Evolutionary conservation across 2,113 vertebrate species (phyloP).

Genomic region (Rynchops niger): DNA sequence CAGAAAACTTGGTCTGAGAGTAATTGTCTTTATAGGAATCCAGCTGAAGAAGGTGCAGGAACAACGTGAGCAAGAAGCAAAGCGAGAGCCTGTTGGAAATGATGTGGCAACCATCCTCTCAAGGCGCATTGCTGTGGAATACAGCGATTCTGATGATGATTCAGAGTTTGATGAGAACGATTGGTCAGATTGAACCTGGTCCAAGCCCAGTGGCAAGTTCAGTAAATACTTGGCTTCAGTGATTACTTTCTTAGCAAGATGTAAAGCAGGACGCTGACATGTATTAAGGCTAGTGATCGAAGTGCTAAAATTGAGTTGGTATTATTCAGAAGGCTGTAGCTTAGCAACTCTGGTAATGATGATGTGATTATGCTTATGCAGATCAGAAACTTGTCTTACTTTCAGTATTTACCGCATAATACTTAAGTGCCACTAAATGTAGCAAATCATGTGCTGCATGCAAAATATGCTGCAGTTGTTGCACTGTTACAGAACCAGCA

Average conservation of each 20-base stretch:
- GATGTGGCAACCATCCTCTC: constrained; percentile 97
- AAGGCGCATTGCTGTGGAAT: constrained; percentile 93
- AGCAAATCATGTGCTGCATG: constrained; percentile 66
- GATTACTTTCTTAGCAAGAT: not conserved
- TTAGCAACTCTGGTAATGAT: constrained; percentile 72
- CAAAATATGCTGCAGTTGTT: constrained; percentile 61
- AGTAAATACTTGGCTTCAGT: not conserved
- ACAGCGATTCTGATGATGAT: constrained; percentile 95
- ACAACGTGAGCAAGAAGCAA: constrained; percentile 95
- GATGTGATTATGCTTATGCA: constrained; percentile 70
- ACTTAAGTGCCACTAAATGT: constrained; percentile 78
- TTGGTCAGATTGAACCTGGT: constrained; percentile 88
- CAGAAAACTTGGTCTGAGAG: not conserved
- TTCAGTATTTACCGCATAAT: constrained; percentile 74
- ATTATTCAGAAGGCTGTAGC: constrained; percentile 62
- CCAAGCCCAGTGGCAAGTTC: not conserved
- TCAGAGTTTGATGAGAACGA: constrained; percentile 96
- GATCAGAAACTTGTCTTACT: constrained; percentile 71
- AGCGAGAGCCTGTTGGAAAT: constrained; percentile 90
- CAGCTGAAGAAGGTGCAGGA: constrained; percentile 99
- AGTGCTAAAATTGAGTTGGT: constrained; percentile 5
- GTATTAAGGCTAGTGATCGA: not conserved
- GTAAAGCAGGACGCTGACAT: not conserved
- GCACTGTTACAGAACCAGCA: constrained; percentile 66
- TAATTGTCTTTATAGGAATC: constrained; percentile 80